Conservation (phyloP, 1,140 invertebrate genomes). For the Oryctes rhinoceros region DNA sequence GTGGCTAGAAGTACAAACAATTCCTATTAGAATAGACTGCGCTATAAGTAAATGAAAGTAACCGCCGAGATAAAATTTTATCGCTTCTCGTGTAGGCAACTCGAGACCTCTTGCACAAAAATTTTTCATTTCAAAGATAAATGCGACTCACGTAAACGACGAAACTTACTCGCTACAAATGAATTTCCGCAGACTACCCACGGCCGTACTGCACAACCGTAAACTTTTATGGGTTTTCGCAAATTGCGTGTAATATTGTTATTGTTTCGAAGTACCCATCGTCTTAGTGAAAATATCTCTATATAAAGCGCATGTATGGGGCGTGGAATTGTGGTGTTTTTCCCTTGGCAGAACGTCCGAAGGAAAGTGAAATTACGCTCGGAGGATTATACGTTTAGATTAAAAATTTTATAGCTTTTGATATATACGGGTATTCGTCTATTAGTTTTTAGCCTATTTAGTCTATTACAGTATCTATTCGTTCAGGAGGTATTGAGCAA, state of each 20-base stretch:
- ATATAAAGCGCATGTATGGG: not conserved
- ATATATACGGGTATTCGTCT: too few species aligned
- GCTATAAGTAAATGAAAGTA: not conserved
- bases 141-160: not conserved
- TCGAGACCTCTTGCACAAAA: not conserved
- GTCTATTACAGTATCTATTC: too few species aligned
- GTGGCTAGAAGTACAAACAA: not conserved
- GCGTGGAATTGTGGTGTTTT: not conserved
- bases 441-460: too few species aligned
- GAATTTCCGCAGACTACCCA: not conserved
- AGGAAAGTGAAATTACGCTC: too few species aligned
- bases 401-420: too few species aligned
- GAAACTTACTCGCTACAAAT: constrained; percentile 4
- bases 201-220: not conserved
- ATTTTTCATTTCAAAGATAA: not conserved
- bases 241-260: constrained; percentile 15
- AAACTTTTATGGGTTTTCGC: constrained; percentile 10
- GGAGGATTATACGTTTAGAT: too few species aligned
- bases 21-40: not conserved
- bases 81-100: not conserved
- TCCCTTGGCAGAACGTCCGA: too few species aligned
- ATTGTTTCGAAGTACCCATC: not conserved
- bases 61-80: not conserved
- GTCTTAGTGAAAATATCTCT: not conserved
- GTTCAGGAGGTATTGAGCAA: too few species aligned